Evolutionary conservation across 2,797 vertebrate genomes (phyloP).

Genomic region (Melanotaenia pygmaea): DNA sequence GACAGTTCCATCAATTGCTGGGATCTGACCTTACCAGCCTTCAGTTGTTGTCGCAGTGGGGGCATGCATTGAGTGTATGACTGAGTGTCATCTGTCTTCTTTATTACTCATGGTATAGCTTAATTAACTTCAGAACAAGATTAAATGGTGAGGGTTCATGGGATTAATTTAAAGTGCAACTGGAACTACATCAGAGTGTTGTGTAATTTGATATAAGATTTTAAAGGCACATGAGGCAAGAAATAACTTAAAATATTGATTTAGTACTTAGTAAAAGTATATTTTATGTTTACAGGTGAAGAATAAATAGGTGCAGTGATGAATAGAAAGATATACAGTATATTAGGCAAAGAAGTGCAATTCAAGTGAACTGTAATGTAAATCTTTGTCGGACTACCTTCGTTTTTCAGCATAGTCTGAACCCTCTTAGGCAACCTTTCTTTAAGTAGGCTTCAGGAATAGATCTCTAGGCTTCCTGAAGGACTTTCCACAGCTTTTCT

Average conservation of each 20-base stretch:
- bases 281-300: too few species aligned
- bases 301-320: too few species aligned
- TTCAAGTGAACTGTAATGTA: too few species aligned
- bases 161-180: constrained; percentile 82
- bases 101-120: constrained; percentile 79
- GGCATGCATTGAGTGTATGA: constrained; percentile 51
- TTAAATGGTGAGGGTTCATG: constrained; percentile 75
- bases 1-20: constrained; percentile 81
- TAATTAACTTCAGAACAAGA: constrained; percentile 81
- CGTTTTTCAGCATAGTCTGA: too few species aligned
- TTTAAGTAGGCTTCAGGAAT: too few species aligned
- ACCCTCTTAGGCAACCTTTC: too few species aligned
- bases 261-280: too few species aligned
- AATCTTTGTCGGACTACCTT: too few species aligned
- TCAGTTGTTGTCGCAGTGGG: constrained; percentile 69
- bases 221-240: background rate
- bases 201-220: constrained; percentile 56
- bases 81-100: constrained; percentile 79
- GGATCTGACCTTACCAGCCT: constrained; percentile 80
- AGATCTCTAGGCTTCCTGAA: too few species aligned
- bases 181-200: constrained; percentile 70
- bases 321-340: too few species aligned
- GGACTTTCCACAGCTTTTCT: too few species aligned
- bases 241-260: background rate
- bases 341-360: too few species aligned